Evolutionary conservation across 1,140 invertebrate genomes (phyloP), one percentile per base, ranked within the genome.

Genomic region (Chionoecetes opilio): DNA sequence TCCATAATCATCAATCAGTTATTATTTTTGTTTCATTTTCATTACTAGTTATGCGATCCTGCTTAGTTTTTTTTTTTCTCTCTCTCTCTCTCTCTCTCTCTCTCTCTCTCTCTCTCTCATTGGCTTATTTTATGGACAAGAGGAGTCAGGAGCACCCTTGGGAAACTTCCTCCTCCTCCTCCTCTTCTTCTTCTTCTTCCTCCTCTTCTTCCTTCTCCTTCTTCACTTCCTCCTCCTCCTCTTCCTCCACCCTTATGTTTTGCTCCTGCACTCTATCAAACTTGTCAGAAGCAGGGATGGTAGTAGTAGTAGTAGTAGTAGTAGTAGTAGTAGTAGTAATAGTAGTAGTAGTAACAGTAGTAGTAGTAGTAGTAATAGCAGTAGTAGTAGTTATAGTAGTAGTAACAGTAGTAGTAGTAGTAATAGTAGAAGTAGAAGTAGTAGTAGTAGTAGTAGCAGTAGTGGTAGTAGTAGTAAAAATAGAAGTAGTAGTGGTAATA

Each of bases 101-200:
- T 75, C 63, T 75, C 63, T 75, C 63, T 75, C 63, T 75, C 63
- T 75, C 63, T 75, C 63, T 75, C 63, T 75, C 63, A n/a, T 75
- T 75, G 63, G 3, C 63, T 75, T 26, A 75, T 26, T 75, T 75
- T 75, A 75, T 75, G 63, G 63, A 75, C 63, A 75, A 75, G 63
- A 75, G 63, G 63, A 75, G 63, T n/a, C 63, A 75, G 63, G 63
- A 75, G 63, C 2, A 75, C 63, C 8, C 63, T 75, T 75, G 26
- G 63, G 26, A 26, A 75, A 75, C 63, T n/a, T 17, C 63, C 63
- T 17, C 63, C 63, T 75, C 53, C 53, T 75, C 53, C 53, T 75
- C 53, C 53, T 75, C 53, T 21, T 75, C 53, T 21, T 75, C 53
- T 21, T 75, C 53, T 26, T 17, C 21, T 26, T n/a, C 63, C 63